Conservation (phyloP, 2,113 vertebrate species). For the Tychaedon coryphoeus region DNA sequence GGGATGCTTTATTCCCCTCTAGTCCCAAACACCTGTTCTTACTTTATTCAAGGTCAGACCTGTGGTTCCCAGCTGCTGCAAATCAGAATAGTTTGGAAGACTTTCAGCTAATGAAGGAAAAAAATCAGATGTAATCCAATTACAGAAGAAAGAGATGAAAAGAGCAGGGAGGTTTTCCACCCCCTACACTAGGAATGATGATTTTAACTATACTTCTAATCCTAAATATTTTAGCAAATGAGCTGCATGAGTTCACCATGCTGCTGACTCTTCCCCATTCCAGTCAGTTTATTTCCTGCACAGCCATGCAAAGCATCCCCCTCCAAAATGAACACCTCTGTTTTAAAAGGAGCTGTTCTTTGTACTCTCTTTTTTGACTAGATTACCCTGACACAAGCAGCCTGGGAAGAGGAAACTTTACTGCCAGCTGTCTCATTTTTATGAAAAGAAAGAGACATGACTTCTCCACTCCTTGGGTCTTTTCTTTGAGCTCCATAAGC, state of each 20-base stretch:
- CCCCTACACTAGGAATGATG: background rate
- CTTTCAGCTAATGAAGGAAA: background rate
- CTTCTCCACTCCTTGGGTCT: background rate
- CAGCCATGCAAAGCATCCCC: background rate
- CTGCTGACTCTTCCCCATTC: background rate
- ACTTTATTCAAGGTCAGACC: background rate
- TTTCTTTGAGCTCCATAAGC: background rate
- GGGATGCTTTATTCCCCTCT: background rate
- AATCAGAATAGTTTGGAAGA: background rate
- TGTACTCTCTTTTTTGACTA: background rate
- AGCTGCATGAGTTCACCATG: background rate
- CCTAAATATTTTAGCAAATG: background rate
- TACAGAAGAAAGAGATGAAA: background rate
- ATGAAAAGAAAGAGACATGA: background rate
- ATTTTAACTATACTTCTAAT: background rate
- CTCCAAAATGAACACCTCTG: slow-evolving; percentile 16
- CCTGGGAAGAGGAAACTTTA: background rate
- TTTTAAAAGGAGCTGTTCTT: slow-evolving; percentile 38
- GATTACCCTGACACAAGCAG: background rate
- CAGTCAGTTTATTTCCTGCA: slow-evolving; percentile 18
- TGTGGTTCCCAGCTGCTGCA: background rate
- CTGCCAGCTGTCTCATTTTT: background rate
- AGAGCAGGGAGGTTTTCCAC: background rate
- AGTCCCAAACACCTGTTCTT: background rate
- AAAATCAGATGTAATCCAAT: background rate